Percentiles rank a stretch among this genome's conserved stretches.
These are phyloP conservation scores for Lonchura striata DNA, from an alignment of 2,113 vertebrate genomes.

Conservation along the genomic window DNA sequence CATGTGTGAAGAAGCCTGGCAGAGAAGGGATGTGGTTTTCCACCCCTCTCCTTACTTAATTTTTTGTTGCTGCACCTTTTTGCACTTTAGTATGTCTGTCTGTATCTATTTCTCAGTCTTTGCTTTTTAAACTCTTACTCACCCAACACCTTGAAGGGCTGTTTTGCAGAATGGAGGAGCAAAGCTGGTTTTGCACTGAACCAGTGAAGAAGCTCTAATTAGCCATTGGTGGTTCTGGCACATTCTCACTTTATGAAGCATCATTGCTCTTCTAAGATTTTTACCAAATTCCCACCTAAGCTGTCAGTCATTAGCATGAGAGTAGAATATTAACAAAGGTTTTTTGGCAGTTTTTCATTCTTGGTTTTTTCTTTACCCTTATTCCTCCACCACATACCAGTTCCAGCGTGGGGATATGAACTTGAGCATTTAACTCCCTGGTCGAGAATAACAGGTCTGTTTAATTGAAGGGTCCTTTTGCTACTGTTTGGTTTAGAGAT, in stretches of 20 bases:
- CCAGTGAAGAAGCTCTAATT: background rate
- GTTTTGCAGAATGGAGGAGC: background rate
- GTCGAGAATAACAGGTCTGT: background rate
- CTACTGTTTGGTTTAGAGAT: background rate
- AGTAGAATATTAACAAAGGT: background rate
- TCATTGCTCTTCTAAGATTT: background rate
- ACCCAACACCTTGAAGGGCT: background rate
- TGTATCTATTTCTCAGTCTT: background rate
- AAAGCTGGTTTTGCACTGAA: background rate
- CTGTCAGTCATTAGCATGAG: background rate
- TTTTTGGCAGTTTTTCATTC: background rate
- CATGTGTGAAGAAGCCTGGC: fast-evolving
- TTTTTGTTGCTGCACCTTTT: background rate
- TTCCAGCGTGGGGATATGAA: background rate
- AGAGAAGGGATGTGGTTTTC: background rate
- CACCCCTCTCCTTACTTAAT: fast-evolving
- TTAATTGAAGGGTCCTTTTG: background rate
- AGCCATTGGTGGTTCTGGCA: fast-evolving
- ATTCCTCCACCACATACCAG: background rate
- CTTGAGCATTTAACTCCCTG: background rate
- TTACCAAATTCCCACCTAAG: background rate
- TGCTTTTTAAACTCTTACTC: background rate
- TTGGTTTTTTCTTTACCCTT: background rate
- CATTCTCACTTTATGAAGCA: background rate
- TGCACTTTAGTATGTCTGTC: background rate